Conservation (phyloP, 2,888 invertebrate species). For the Fabriciana adippe region DNA sequence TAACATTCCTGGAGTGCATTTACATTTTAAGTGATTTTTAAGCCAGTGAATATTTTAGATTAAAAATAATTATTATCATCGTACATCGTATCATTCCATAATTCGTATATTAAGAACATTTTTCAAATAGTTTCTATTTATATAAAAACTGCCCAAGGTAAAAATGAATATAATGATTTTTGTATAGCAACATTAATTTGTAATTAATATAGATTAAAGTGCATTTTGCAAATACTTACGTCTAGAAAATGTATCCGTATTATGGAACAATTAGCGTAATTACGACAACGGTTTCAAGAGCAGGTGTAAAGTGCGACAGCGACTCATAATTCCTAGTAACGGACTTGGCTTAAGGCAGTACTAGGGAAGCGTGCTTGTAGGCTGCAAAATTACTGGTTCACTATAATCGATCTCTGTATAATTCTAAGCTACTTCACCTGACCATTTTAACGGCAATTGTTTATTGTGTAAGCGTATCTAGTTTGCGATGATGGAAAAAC, state of each 20-base stretch:
- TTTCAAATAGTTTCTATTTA: too few species aligned
- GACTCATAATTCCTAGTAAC: slow-evolving; percentile 76
- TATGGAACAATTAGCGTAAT: slow-evolving; percentile 71
- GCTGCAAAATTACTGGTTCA: slow-evolving; percentile 71
- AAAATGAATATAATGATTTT: not conserved
- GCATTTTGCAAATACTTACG: slow-evolving; percentile 31
- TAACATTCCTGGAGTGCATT: too few species aligned
- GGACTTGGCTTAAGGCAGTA: slow-evolving; percentile 73
- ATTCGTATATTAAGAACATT: too few species aligned
- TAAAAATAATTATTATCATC: too few species aligned
- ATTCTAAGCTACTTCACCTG: slow-evolving; percentile 69
- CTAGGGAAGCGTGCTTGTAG: slow-evolving; percentile 73
- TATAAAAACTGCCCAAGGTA: not conserved
- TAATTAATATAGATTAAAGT: slow-evolving; percentile 32
- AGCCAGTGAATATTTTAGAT: too few species aligned
- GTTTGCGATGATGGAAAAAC: slow-evolving; percentile 39
- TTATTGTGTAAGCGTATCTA: slow-evolving; percentile 44
- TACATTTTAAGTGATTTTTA: too few species aligned
- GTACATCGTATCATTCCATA: too few species aligned
- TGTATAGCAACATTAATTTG: slow-evolving; percentile 3
- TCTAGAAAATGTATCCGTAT: slow-evolving; percentile 42
- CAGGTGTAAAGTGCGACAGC: slow-evolving; percentile 71
- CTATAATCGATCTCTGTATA: slow-evolving; percentile 68
- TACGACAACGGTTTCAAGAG: slow-evolving; percentile 72
- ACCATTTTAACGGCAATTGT: slow-evolving; percentile 58